These are phyloP conservation scores for Stomorhina lunata DNA, from an alignment of 2,888 invertebrate species.

Conservation along the genomic window DNA sequence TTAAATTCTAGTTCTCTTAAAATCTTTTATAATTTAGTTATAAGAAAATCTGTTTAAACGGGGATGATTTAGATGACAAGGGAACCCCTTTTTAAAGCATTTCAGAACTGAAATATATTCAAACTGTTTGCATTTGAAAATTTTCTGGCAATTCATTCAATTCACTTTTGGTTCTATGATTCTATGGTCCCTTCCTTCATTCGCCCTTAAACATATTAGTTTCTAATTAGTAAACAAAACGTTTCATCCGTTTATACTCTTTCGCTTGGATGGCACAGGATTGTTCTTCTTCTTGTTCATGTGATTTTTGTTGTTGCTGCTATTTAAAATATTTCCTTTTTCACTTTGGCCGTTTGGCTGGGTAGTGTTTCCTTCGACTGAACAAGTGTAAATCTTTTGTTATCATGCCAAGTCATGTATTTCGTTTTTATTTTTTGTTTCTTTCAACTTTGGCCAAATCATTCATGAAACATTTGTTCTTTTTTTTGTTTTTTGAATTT, in stretches of 20 bases:
- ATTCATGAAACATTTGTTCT: slow-evolving; percentile 43
- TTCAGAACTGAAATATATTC: background rate
- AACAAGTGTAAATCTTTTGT: slow-evolving; percentile 65
- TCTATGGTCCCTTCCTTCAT: background rate
- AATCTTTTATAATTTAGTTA: slow-evolving; percentile 67
- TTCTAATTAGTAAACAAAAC: slow-evolving; percentile 73
- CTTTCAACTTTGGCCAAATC: slow-evolving; percentile 43
- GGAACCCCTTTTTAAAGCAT: slow-evolving; percentile 19
- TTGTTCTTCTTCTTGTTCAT: background rate
- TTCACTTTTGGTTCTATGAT: background rate
- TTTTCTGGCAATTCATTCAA: slow-evolving; percentile 34
- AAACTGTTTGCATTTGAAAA: slow-evolving; percentile 7
- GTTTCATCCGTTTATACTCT: slow-evolving; percentile 58
- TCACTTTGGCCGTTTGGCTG: background rate
- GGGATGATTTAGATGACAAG: slow-evolving; percentile 38
- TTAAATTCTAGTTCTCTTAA: slow-evolving; percentile 7
- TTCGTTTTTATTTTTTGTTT: background rate
- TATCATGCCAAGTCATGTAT: slow-evolving; percentile 64
- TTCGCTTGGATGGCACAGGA: background rate
- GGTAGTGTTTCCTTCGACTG: slow-evolving; percentile 17
- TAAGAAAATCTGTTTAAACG: slow-evolving; percentile 44
- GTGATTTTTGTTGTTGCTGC: background rate
- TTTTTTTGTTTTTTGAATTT: slow-evolving; percentile 15
- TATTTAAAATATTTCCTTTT: slow-evolving; percentile 30
- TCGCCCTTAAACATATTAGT: slow-evolving; percentile 70